Base-by-base conservation (phyloP, 1,140 invertebrate genomes). In the Chrysomallon squamiferum region DNA sequence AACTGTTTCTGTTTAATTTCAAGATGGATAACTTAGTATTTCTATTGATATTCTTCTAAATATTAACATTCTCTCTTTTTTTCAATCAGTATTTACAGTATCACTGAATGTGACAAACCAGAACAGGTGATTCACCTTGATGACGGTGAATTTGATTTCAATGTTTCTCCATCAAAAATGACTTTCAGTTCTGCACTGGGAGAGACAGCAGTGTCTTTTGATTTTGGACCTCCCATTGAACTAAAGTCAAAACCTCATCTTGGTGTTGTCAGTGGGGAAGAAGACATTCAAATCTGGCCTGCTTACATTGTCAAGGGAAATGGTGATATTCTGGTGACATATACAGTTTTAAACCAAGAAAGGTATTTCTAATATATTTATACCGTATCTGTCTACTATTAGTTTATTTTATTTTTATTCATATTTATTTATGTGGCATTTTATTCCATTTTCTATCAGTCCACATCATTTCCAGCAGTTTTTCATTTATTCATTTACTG, bases 171-270 rank as follows among this genome's bases (percentile, higher is more conserved):
- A 18, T 73, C 61, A 29, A 80, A 71, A 35, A 62, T 68, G 25
- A 75, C 77, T 54, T 56, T 79, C 43, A 67, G 62, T 33, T 88
- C 89, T 2, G 89, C 89, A 15, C 87, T 95, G 3, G 94, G 93
- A 0, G 93, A 95, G 68, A 89, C 89, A 0, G 92, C 92, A 0
- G 91, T 95, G 2, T 91, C 93, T 78, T 95, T 96, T 86, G 93
- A 94, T 77, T 92, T 95, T 72, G 90, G 89, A 0, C 90, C 90
- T 0, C 88, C 91, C 0, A 50, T 81, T 7, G 62, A 76, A 52
- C 45, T 84, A 20, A 43, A 70, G 27, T 67, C 64, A 13, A 73
- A 71, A 45, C 58, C 54, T 20, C 67, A 61, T 7, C 49, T 63
- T 41, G 43, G 66, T 27, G 22, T 30, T 38, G 45, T 29, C 60